Evolutionary conservation across 2,113 vertebrate genomes (phyloP).

Genomic region (Sceloporus tristichus): DNA sequence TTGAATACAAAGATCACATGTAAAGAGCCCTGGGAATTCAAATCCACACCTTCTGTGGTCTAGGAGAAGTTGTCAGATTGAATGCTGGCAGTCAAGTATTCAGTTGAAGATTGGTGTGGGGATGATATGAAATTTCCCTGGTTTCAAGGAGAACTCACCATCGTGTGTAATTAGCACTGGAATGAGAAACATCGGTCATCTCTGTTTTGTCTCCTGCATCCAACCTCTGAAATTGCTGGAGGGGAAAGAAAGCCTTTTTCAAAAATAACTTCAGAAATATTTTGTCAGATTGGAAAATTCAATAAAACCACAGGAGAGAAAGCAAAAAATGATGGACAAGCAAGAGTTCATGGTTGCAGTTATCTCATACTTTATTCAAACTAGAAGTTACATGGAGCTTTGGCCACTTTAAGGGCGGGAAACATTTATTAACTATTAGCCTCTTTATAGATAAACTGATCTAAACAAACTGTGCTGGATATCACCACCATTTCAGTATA

Average conservation of each 20-base stretch:
- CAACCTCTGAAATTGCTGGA: not conserved
- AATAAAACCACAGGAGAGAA: not conserved
- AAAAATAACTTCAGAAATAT: not conserved
- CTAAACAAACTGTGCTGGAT: not conserved
- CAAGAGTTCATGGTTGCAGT: not conserved
- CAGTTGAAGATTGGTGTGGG: not conserved
- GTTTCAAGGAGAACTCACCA: not conserved
- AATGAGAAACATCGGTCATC: not conserved
- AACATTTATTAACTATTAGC: no score
- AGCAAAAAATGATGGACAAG: not conserved
- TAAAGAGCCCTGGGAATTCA: constrained; percentile 1
- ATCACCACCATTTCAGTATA: not conserved
- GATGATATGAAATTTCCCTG: not conserved
- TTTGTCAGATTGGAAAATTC: not conserved
- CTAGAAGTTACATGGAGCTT: not conserved
- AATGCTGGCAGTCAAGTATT: not conserved
- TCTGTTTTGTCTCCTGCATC: not conserved
- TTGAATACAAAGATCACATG: not conserved
- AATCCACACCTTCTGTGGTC: not conserved
- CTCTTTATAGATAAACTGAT: not conserved
- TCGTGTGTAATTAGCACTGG: not conserved
- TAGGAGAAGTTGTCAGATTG: not conserved
- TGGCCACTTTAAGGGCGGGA: not conserved
- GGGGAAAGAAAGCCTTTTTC: not conserved
- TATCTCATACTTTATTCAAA: not conserved